Evolutionary conservation across 2,113 vertebrate genomes (phyloP).

Genomic region (Myrmecobius fasciatus): DNA sequence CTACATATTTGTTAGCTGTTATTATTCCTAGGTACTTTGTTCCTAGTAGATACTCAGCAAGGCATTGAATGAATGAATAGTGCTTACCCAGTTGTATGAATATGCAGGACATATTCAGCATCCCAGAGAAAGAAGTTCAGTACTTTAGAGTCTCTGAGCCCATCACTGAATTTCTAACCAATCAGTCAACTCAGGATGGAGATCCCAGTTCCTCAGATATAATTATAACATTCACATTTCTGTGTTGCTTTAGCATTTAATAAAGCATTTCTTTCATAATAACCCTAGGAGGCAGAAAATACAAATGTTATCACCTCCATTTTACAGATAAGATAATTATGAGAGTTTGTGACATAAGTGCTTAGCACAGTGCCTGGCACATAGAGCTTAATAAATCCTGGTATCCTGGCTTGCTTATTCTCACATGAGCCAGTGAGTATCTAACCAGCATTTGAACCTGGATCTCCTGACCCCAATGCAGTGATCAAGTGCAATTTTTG

Average conservation of each 20-base stretch:
- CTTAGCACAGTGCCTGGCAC: background rate
- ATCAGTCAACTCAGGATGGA: background rate
- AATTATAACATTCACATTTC: background rate
- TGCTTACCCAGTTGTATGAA: background rate
- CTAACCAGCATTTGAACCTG: background rate
- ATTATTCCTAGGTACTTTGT: background rate
- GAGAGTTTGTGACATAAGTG: background rate
- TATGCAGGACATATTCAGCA: background rate
- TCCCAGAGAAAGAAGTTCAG: background rate
- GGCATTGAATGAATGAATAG: background rate
- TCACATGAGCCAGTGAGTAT: too few relatives aligned
- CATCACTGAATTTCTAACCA: background rate
- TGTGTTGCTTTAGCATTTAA: background rate
- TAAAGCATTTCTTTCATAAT: background rate
- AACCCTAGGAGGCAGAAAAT: background rate
- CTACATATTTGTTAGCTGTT: background rate
- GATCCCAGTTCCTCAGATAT: background rate
- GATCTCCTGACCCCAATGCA: background rate
- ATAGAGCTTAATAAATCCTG: background rate
- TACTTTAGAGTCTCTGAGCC: background rate
- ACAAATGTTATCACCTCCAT: background rate
- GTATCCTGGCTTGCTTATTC: background rate
- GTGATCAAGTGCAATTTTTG: background rate
- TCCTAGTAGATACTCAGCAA: background rate
- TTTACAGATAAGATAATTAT: background rate